A percentile compares a stretch with the other conserved stretches of the same genome.
phyloP scores from a whole-genome alignment of 2,888 invertebrate genomes.

The Mylabris sibirica region DNA sequence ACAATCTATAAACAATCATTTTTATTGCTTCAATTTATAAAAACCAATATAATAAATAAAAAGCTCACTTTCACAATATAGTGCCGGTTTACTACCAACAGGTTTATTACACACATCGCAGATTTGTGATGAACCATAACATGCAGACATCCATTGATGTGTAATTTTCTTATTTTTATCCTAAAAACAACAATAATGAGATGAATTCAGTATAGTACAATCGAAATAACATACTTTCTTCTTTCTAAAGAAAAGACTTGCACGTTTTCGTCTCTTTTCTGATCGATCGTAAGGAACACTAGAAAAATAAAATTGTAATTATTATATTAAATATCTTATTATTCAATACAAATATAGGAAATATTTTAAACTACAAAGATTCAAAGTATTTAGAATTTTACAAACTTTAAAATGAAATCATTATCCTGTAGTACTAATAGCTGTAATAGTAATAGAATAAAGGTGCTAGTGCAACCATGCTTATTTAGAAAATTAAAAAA shows the following conservation, averaged over 20 bases:
- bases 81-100: constrained; percentile 79
- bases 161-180: constrained; percentile 78
- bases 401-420: neutral
- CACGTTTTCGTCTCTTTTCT: constrained; percentile 86
- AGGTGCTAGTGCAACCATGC: constrained; percentile 23
- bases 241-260: constrained; percentile 90
- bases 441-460: neutral
- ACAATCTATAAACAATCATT: constrained; percentile 70
- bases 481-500: neutral
- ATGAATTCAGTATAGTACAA: constrained; percentile 35
- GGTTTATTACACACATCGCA: constrained; percentile 83
- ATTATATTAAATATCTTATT: neutral
- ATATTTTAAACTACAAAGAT: neutral
- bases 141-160: constrained; percentile 79
- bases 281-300: constrained; percentile 74
- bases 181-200: constrained; percentile 58
- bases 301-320: constrained; percentile 41
- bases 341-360: neutral
- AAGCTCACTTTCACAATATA: constrained; percentile 83
- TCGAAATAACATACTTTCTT: constrained; percentile 71
- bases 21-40: constrained; percentile 4
- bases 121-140: constrained; percentile 70
- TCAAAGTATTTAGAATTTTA: neutral
- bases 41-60: neutral
- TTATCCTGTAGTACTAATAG: neutral